These are phyloP conservation scores for Macrobrachium rosenbergii DNA, from an alignment of 1,140 invertebrate species.

Conservation along the genomic window DNA sequence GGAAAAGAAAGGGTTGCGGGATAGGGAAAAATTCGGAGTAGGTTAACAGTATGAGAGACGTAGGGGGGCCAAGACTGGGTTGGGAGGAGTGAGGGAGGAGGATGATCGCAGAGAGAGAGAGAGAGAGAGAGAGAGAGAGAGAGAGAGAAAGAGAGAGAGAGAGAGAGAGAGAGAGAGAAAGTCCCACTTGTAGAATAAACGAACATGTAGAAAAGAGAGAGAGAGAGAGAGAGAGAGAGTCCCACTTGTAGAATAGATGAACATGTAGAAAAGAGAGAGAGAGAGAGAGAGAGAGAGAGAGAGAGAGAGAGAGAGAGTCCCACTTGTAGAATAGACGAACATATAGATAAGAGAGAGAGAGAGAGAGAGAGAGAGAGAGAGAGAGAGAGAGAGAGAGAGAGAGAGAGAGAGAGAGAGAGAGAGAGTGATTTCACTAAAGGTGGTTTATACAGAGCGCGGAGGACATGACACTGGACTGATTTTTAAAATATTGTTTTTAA, in stretches of 20 bases:
- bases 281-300: background rate
- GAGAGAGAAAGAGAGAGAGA: slow-evolving; percentile 2
- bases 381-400: background rate
- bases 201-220: background rate
- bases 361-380: background rate
- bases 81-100: background rate
- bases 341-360: background rate
- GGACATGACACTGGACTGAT: no score
- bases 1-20: no score
- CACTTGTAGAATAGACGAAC: background rate
- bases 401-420: background rate
- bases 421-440: background rate
- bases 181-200: background rate
- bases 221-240: background rate
- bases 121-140: background rate
- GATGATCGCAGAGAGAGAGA: no score
- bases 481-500: no score
- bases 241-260: background rate
- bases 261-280: background rate
- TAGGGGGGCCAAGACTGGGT: slow-evolving; percentile 1
- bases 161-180: background rate
- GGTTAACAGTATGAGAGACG: background rate
- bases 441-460: no score
- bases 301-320: background rate
- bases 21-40: no score